Conservation (phyloP, 2,888 invertebrate genomes). For the Drosophila mimetica region DNA sequence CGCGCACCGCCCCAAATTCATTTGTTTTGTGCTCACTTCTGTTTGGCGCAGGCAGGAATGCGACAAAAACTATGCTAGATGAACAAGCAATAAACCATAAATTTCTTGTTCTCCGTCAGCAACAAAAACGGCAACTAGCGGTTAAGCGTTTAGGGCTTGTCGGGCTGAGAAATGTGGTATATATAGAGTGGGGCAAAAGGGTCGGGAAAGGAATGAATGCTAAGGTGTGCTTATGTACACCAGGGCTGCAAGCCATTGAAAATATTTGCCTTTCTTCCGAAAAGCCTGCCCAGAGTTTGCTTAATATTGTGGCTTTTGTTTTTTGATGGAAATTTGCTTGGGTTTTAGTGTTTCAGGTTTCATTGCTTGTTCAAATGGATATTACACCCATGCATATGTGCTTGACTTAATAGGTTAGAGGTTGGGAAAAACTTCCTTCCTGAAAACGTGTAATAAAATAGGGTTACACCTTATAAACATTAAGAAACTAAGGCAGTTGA, state of each 20-base stretch:
- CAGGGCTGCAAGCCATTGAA: conserved; percentile 23
- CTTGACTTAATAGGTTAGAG: no score
- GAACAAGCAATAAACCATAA: conserved; percentile 80
- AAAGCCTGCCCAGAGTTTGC: conserved; percentile 9
- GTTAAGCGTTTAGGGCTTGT: conserved; percentile 61
- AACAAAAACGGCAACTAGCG: conserved; percentile 34
- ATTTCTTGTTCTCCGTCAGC: conserved; percentile 68
- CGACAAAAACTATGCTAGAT: conserved; percentile 77
- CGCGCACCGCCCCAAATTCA: conserved; percentile 17
- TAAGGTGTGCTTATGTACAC: conserved; percentile 27
- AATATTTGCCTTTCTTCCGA: conserved; percentile 10
- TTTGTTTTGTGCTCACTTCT: conserved; percentile 33
- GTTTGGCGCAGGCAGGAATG: conserved; percentile 64
- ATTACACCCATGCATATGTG: no score
- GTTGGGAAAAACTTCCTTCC: no score
- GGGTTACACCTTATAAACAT: not conserved
- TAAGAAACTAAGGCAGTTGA: not conserved
- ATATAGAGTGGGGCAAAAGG: conserved; percentile 7
- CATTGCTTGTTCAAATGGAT: not conserved
- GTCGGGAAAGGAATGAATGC: conserved; percentile 13
- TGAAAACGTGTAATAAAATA: no score
- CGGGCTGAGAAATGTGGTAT: conserved; percentile 36
- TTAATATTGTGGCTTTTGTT: conserved; percentile 19
- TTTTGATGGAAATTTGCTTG: conserved; percentile 3
- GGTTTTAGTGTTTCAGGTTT: not conserved